Conservation (phyloP, 2,888 invertebrate genomes). For the Andrena minutula region DNA sequence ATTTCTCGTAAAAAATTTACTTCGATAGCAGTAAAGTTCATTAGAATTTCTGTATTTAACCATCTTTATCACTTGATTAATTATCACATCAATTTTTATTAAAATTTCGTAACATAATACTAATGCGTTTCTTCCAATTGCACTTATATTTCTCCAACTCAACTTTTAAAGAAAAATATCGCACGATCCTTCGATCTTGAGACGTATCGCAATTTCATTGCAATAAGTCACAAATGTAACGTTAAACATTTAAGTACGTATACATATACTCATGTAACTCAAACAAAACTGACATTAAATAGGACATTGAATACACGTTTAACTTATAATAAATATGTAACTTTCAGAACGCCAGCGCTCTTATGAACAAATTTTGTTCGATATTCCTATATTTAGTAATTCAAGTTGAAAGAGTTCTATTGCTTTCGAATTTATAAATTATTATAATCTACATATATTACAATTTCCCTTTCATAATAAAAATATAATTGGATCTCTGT, state of each 20-base stretch:
- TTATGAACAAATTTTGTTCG: conserved; percentile 7
- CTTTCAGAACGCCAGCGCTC: conserved; percentile 56
- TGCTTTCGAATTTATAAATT: conserved; percentile 35
- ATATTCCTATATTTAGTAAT: conserved; percentile 3
- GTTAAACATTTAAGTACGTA: conserved; percentile 2
- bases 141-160: conserved; percentile 1
- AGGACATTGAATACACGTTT: conserved; percentile 12
- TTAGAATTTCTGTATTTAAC: not conserved
- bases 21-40: conserved; percentile 16
- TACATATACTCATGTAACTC: not conserved
- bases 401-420: conserved; percentile 18
- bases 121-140: conserved; percentile 13
- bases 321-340: conserved; percentile 36
- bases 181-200: not conserved
- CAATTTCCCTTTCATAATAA: conserved; percentile 11
- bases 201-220: conserved; percentile 6
- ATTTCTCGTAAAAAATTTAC: conserved; percentile 19
- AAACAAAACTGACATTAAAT: conserved; percentile 20
- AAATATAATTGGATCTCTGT: conserved; percentile 14
- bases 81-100: conserved; percentile 1
- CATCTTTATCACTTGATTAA: not conserved
- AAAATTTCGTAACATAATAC: not conserved
- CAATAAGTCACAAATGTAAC: not conserved
- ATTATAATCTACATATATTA: conserved; percentile 15
- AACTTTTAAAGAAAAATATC: conserved; percentile 10